Conservation (phyloP, 2,888 invertebrate genomes). For the Margaritifera margaritifera region DNA sequence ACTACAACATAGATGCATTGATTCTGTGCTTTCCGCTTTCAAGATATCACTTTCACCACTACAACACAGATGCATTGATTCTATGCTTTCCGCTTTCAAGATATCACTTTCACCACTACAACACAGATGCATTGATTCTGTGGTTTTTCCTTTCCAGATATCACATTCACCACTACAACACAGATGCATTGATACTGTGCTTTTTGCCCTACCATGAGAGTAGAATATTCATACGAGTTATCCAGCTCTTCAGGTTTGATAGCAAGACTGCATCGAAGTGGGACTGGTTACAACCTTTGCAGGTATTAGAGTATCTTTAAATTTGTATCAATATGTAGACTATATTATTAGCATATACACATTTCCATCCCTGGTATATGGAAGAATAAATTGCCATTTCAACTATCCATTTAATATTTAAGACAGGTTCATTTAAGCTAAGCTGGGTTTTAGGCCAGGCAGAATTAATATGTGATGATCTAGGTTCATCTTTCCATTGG, state of each 20-base stretch:
- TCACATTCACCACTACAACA: slow-evolving; percentile 90
- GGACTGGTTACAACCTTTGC: slow-evolving; percentile 79
- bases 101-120: neutral
- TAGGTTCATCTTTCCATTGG: too few relatives aligned
- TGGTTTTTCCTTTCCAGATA: slow-evolving; percentile 76
- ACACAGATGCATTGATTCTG: neutral
- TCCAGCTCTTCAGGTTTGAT: slow-evolving; percentile 83
- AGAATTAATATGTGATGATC: too few relatives aligned
- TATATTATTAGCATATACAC: too few relatives aligned
- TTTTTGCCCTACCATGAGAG: slow-evolving; percentile 95
- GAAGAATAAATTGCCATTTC: too few relatives aligned
- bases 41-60: slow-evolving; percentile 89
- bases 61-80: slow-evolving; percentile 87
- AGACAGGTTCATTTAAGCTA: too few relatives aligned
- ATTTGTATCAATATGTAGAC: neutral
- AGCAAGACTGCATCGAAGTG: slow-evolving; percentile 67
- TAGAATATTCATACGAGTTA: slow-evolving; percentile 85
- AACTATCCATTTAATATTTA: too few relatives aligned
- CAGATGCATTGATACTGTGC: slow-evolving; percentile 84
- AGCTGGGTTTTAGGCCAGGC: too few relatives aligned
- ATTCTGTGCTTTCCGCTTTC: slow-evolving; percentile 83
- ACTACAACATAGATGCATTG: slow-evolving; percentile 88
- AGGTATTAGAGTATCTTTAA: slow-evolving; percentile 68
- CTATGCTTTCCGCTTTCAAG: slow-evolving; percentile 81
- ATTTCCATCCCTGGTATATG: too few relatives aligned